Evolutionary conservation across 2,888 invertebrate genomes (phyloP).

Genomic region (Monochamus alternatus): DNA sequence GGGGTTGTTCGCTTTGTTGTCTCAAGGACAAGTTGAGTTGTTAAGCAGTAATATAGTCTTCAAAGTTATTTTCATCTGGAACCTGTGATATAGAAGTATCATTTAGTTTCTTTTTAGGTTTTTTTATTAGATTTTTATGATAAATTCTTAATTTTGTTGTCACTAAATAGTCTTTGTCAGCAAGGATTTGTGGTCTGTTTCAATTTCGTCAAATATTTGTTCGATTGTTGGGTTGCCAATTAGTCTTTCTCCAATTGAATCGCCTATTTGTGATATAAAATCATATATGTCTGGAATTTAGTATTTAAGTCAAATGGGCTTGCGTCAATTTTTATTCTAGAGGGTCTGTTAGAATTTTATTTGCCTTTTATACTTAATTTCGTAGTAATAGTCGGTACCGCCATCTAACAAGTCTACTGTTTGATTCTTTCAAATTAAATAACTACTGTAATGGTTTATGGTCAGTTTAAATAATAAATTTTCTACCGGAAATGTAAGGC

Average conservation of each 20-base stretch:
- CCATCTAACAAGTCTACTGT: constrained; percentile 32
- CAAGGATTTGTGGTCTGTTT: no score
- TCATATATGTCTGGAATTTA: not conserved
- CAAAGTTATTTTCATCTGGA: no score
- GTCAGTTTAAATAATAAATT: constrained; percentile 39
- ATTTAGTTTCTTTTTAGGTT: no score
- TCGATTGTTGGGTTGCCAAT: no score
- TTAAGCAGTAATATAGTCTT: no score
- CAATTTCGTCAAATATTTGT: no score
- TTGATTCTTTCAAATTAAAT: constrained; percentile 26
- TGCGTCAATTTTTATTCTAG: constrained; percentile 16
- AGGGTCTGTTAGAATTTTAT: constrained; percentile 26
- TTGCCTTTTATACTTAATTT: constrained; percentile 9
- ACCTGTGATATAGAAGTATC: no score
- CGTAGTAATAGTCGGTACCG: constrained; percentile 22
- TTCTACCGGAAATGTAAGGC: constrained; percentile 42
- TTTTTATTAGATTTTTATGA: no score
- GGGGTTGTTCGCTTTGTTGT: no score
- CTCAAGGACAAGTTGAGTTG: no score
- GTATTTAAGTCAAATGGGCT: constrained; percentile 14
- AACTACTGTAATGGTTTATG: constrained; percentile 36
- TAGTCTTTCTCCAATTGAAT: not conserved
- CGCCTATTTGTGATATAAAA: not conserved
- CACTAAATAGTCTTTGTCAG: no score
- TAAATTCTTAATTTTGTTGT: no score